Percentiles rank a stretch among this genome's conserved stretches.
Evolutionary conservation across 2,113 vertebrate genomes (phyloP).

Genomic region (Engraulis encrasicolus): DNA sequence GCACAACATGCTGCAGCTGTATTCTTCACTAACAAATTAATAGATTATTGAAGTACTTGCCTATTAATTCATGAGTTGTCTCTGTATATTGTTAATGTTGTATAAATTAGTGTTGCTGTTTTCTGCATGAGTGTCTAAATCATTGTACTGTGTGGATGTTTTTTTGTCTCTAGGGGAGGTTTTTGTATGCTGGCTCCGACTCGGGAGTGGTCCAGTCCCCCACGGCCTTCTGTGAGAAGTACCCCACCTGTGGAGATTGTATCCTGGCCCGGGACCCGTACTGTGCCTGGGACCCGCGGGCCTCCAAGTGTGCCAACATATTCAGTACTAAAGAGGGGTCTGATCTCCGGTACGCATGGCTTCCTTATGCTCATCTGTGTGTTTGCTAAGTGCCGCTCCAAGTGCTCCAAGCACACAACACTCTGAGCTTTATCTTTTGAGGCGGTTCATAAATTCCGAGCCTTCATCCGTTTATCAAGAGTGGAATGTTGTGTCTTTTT

Average conservation of each 20-base stretch:
- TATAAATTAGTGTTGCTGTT: not conserved
- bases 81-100: no score
- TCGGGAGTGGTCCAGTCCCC: conserved; percentile 89
- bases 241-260: conserved; percentile 85
- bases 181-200: conserved; percentile 89
- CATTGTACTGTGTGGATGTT: not conserved
- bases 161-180: conserved; percentile 73
- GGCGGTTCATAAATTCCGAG: no score
- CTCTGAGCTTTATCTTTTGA: no score
- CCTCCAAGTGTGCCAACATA: conserved; percentile 74
- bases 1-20: no score
- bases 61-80: no score
- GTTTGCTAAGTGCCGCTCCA: no score
- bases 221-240: conserved; percentile 87
- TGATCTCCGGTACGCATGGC: conserved; percentile 46
- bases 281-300: conserved; percentile 85
- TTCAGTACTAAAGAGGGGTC: conserved; percentile 52
- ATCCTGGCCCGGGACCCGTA: conserved; percentile 92
- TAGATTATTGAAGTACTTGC: no score
- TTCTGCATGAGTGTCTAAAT: no score
- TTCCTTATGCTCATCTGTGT: not conserved
- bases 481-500: no score
- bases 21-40: no score
- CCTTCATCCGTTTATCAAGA: no score
- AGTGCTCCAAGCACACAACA: no score